phyloP scores from a whole-genome alignment of 2,888 invertebrate species.

The Eurytoma californica region DNA sequence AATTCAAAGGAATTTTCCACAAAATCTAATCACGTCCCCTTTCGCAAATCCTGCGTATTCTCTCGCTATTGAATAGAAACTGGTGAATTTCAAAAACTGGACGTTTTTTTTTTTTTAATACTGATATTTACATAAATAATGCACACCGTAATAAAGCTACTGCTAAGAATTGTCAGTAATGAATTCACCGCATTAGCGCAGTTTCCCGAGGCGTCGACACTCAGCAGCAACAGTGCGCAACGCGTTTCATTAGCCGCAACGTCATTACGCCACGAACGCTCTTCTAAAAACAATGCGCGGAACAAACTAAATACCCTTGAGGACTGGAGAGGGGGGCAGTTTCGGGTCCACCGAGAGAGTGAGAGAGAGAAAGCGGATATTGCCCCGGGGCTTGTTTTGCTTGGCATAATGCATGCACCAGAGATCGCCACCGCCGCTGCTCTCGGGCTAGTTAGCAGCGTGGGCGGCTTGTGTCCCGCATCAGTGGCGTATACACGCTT shows the following conservation, averaged over 20 bases:
- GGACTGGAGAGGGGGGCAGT: not conserved
- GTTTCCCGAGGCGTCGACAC: constrained; percentile 19
- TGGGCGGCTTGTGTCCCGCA: no score
- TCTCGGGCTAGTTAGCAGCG: constrained; percentile 50
- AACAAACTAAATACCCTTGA: constrained; percentile 46
- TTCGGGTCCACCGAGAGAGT: not conserved
- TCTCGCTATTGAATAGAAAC: no score
- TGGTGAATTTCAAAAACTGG: no score
- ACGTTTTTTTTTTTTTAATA: no score
- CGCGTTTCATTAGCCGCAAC: constrained; percentile 27
- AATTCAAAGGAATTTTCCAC: constrained; percentile 7
- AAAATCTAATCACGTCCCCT: not conserved
- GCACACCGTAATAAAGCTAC: no score
- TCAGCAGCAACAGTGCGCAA: not conserved
- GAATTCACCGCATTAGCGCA: not conserved
- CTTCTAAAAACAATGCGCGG: constrained; percentile 15
- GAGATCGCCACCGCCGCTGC: not conserved
- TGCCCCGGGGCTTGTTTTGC: constrained; percentile 48
- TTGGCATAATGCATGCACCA: constrained; percentile 23
- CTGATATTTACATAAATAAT: no score
- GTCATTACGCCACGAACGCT: constrained; percentile 27
- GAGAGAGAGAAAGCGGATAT: constrained; percentile 10
- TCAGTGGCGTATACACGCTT: no score
- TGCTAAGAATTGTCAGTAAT: no score
- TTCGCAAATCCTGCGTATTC: no score